These are phyloP conservation scores for Acronicta psi DNA, from an alignment of 2,888 invertebrate species.

Conservation along the genomic window DNA sequence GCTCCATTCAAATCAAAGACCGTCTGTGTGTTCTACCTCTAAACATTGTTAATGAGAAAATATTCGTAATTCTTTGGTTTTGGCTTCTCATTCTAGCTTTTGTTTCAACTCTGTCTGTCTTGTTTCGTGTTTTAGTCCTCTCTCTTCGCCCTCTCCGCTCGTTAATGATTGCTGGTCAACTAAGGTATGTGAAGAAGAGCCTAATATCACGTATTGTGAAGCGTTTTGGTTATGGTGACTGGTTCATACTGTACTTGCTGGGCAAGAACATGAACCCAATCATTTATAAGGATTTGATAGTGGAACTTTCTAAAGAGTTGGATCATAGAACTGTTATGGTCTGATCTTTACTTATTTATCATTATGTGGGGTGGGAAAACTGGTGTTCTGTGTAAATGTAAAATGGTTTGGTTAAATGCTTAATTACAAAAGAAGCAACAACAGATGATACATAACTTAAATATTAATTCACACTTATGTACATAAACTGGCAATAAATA, in stretches of 20 bases:
- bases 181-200: conserved; percentile 86
- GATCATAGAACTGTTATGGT: conserved; percentile 73
- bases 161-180: conserved; percentile 90
- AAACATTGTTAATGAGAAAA: conserved; percentile 94
- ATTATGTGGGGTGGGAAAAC: conserved; percentile 4
- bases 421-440: background rate
- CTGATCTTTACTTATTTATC: conserved; percentile 50
- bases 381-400: conserved; percentile 19
- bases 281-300: conserved; percentile 90
- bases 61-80: conserved; percentile 93
- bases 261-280: conserved; percentile 93
- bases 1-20: conserved; percentile 88
- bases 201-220: conserved; percentile 87
- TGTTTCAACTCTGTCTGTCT: conserved; percentile 89
- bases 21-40: conserved; percentile 93
- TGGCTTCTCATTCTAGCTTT: conserved; percentile 92
- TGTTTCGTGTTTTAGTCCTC: conserved; percentile 90
- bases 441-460: background rate
- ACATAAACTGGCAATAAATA: background rate
- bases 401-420: background rate
- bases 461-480: background rate
- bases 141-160: conserved; percentile 89
- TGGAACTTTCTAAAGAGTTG: conserved; percentile 83
- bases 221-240: conserved; percentile 91
- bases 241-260: conserved; percentile 93